Conservation (phyloP, 2,797 vertebrate species). For the Alfaro cultratus region DNA sequence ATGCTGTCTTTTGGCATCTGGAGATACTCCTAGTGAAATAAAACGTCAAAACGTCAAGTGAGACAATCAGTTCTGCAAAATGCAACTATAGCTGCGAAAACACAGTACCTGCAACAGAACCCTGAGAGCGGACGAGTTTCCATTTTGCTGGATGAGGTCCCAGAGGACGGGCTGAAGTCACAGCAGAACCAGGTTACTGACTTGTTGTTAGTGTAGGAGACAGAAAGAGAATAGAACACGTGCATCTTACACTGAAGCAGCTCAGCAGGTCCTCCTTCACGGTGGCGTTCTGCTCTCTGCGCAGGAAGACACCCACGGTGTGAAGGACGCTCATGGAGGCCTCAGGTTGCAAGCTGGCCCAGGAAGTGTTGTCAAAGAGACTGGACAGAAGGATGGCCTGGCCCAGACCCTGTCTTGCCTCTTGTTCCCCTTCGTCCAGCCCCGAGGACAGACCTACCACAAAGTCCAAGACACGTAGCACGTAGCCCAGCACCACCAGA, state of each 20-base stretch:
- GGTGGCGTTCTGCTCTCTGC: constrained; percentile 76
- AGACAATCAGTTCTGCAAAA: constrained; percentile 13
- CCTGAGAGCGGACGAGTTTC: constrained; percentile 83
- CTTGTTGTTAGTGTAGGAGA: constrained; percentile 15
- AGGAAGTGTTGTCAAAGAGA: constrained; percentile 89
- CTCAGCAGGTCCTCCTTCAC: constrained; percentile 88
- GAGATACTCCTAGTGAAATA: constrained; percentile 83
- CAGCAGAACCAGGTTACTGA: constrained; percentile 45
- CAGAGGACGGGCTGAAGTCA: constrained; percentile 84
- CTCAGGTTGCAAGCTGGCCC: constrained; percentile 82
- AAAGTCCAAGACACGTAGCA: constrained; percentile 86
- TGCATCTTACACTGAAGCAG: constrained; percentile 89
- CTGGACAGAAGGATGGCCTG: constrained; percentile 91
- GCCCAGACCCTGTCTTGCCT: constrained; percentile 84
- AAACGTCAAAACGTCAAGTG: constrained; percentile 6
- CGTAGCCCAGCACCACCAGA: constrained; percentile 82
- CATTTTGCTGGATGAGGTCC: constrained; percentile 87
- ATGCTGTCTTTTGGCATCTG: constrained; percentile 88
- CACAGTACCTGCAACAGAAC: constrained; percentile 86
- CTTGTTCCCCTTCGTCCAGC: constrained; percentile 81
- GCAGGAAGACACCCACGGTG: constrained; percentile 85
- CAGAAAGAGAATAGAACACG: constrained; percentile 9
- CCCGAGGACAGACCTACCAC: constrained; percentile 84
- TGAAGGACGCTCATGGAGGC: constrained; percentile 84
- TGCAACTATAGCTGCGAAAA: constrained; percentile 1